phyloP scores from a whole-genome alignment of 2,888 invertebrate species.

The Eucera pruinosa region DNA sequence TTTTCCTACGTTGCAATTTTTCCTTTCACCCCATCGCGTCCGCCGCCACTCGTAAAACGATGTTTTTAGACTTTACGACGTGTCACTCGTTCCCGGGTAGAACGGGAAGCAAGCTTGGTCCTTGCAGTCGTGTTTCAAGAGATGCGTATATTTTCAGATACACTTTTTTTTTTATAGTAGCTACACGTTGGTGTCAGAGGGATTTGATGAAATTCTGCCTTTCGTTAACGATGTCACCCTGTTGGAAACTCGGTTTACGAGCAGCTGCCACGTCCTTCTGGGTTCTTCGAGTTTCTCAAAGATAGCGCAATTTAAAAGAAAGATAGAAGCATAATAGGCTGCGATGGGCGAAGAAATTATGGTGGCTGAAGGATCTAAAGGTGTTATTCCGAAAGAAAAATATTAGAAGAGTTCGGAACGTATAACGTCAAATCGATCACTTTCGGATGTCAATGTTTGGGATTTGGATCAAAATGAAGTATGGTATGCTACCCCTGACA shows the following conservation, averaged over 20 bases:
- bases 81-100: conserved; percentile 6
- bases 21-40: conserved; percentile 3
- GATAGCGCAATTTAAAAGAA: too few species aligned
- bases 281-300: too few species aligned
- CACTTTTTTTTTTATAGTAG: neutral
- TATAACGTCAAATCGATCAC: too few species aligned
- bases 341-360: too few species aligned
- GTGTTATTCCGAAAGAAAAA: too few species aligned
- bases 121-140: neutral
- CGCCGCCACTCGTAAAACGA: conserved; percentile 31
- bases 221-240: neutral
- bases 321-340: too few species aligned
- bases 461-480: too few species aligned
- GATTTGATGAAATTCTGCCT: conserved; percentile 17
- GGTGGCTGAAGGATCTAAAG: too few species aligned
- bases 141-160: neutral
- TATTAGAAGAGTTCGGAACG: too few species aligned
- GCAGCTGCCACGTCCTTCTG: too few species aligned
- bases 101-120: neutral
- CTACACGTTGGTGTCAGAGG: neutral
- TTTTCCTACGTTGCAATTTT: conserved; percentile 31
- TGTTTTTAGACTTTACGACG: conserved; percentile 56
- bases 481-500: too few species aligned
- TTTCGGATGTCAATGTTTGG: too few species aligned
- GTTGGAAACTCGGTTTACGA: conserved; percentile 2